Percentiles rank a stretch among this genome's conserved stretches.
Evolutionary conservation across 1,140 invertebrate genomes (phyloP).

Genomic region (Orius insidiosus): DNA sequence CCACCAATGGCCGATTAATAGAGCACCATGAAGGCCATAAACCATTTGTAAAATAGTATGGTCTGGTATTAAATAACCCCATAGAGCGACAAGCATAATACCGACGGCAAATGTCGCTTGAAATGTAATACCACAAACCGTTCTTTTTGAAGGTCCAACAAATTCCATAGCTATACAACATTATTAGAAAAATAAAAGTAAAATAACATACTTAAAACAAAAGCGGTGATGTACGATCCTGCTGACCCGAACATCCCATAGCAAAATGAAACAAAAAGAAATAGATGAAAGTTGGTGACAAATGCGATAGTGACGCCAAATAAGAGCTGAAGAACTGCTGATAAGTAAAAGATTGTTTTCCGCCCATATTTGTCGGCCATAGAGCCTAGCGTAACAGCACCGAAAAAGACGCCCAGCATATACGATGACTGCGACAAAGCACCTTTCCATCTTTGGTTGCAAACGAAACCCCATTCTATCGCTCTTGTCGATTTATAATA

Average conservation of each 20-base stretch:
- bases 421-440: constrained; percentile 61
- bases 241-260: constrained; percentile 69
- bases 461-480: constrained; percentile 74
- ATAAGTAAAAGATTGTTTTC: constrained; percentile 61
- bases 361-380: constrained; percentile 72
- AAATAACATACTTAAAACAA: constrained; percentile 53
- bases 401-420: constrained; percentile 79
- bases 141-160: constrained; percentile 62
- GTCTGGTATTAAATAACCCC: constrained; percentile 63
- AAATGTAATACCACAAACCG: constrained; percentile 62
- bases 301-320: constrained; percentile 55
- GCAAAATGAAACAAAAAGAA: constrained; percentile 47
- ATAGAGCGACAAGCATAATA: constrained; percentile 62
- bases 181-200: background rate
- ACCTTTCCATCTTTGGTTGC: constrained; percentile 59
- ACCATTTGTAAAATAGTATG: constrained; percentile 55
- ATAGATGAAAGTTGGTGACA: constrained; percentile 52
- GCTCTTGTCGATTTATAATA: constrained; percentile 49
- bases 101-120: constrained; percentile 64
- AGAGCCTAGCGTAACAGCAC: constrained; percentile 65
- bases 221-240: constrained; percentile 65
- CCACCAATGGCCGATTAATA: constrained; percentile 65
- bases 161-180: constrained; percentile 56
- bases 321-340: constrained; percentile 48
- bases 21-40: constrained; percentile 54